Percentiles rank a stretch among this genome's conserved stretches.
Conservation (phyloP, 1,140 invertebrate genomes). For the Tribolium castaneum region DNA sequence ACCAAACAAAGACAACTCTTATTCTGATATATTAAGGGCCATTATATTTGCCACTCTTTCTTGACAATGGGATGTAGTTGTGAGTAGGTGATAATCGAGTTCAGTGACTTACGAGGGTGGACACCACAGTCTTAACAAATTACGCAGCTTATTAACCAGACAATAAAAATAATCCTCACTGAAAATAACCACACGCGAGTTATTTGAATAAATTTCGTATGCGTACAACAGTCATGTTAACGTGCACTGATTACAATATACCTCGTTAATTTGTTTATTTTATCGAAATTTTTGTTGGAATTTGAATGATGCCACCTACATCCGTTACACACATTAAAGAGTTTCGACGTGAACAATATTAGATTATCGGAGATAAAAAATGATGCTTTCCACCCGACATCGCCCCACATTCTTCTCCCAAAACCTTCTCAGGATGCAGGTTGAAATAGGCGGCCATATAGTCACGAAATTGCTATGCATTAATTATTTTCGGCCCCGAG, state of each 20-base stretch:
- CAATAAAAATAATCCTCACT: constrained; percentile 12
- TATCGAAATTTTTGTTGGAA: background rate
- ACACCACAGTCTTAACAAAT: constrained; percentile 18
- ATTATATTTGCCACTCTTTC: constrained; percentile 20
- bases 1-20: background rate
- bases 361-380: constrained; percentile 30
- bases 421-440: constrained; percentile 25
- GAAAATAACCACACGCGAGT: constrained; percentile 5
- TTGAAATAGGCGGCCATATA: constrained; percentile 37
- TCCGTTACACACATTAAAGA: background rate
- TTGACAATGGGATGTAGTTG: background rate
- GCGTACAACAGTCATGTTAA: constrained; percentile 11
- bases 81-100: constrained; percentile 3
- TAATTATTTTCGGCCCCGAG: constrained; percentile 35
- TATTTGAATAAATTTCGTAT: constrained; percentile 34
- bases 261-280: constrained; percentile 5
- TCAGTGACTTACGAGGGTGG: constrained; percentile 22
- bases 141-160: constrained; percentile 2
- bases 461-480: constrained; percentile 38
- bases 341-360: background rate
- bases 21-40: constrained; percentile 11
- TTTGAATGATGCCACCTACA: background rate
- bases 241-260: constrained; percentile 34
- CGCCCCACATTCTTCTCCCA: constrained; percentile 4
- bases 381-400: background rate